Conservation (phyloP, 2,113 vertebrate species). For the Lanius collurio region DNA sequence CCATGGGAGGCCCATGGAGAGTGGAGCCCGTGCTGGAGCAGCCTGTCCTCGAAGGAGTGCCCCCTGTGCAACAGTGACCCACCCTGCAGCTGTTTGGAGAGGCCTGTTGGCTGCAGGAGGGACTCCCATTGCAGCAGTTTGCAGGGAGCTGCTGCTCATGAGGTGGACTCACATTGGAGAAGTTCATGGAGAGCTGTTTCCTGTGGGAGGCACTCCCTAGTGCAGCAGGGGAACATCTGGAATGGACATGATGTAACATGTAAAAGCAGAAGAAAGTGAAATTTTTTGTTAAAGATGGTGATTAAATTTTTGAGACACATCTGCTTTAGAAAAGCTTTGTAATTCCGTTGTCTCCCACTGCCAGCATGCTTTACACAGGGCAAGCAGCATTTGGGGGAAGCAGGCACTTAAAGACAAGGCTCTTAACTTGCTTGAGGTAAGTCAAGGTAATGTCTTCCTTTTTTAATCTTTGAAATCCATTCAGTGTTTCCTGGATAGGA, state of each 20-base stretch:
- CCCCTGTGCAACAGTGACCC: neutral
- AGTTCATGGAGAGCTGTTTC: neutral
- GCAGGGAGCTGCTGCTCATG: neutral
- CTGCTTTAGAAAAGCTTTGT: neutral
- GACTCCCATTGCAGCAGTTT: neutral
- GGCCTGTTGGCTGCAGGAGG: neutral
- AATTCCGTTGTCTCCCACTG: neutral
- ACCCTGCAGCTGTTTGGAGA: rapidly evolving
- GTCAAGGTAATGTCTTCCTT: neutral
- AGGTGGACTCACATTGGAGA: rapidly evolving
- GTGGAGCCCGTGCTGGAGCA: neutral
- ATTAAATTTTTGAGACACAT: neutral
- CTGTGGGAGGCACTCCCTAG: rapidly evolving
- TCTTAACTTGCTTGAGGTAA: neutral
- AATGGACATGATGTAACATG: neutral
- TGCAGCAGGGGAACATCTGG: neutral
- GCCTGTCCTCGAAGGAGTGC: neutral
- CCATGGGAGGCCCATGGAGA: neutral
- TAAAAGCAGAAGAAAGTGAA: neutral
- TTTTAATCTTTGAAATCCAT: neutral
- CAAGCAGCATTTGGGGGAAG: neutral
- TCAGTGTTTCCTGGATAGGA: neutral
- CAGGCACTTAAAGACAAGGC: neutral
- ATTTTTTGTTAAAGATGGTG: neutral
- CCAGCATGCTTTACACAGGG: neutral